These are phyloP conservation scores for Hypomecis punctinalis DNA, from an alignment of 2,888 invertebrate genomes.

Conservation along the genomic window DNA sequence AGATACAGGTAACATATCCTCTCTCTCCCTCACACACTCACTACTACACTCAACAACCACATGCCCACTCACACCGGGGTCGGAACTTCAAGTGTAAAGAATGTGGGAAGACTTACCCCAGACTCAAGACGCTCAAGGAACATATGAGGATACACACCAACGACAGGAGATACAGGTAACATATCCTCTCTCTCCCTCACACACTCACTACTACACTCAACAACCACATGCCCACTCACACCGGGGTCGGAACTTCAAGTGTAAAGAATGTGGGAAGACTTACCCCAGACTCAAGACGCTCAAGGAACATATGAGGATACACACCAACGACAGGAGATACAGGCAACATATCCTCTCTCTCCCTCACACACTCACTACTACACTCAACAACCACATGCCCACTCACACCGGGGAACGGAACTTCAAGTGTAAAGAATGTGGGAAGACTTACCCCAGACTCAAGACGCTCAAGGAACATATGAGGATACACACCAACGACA, in stretches of 20 bases:
- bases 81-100: constrained; percentile 53
- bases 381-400: too few relatives aligned
- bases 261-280: constrained; percentile 69
- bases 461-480: constrained; percentile 76
- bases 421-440: constrained; percentile 73
- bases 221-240: background rate
- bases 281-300: constrained; percentile 74
- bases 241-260: constrained; percentile 73
- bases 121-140: constrained; percentile 73
- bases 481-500: constrained; percentile 72
- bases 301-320: constrained; percentile 74
- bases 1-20: constrained; percentile 45
- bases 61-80: constrained; percentile 78
- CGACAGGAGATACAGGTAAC: constrained; percentile 61
- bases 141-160: constrained; percentile 79
- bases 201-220: too few relatives aligned
- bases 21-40: constrained; percentile 33
- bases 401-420: constrained; percentile 73
- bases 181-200: too few relatives aligned
- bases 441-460: constrained; percentile 70
- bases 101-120: constrained; percentile 63
- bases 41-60: constrained; percentile 73
- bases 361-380: too few relatives aligned
- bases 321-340: constrained; percentile 64
- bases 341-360: constrained; percentile 7